These are phyloP conservation scores for Rhynchophorus ferrugineus DNA, from an alignment of 1,140 invertebrate species.

Conservation along the genomic window DNA sequence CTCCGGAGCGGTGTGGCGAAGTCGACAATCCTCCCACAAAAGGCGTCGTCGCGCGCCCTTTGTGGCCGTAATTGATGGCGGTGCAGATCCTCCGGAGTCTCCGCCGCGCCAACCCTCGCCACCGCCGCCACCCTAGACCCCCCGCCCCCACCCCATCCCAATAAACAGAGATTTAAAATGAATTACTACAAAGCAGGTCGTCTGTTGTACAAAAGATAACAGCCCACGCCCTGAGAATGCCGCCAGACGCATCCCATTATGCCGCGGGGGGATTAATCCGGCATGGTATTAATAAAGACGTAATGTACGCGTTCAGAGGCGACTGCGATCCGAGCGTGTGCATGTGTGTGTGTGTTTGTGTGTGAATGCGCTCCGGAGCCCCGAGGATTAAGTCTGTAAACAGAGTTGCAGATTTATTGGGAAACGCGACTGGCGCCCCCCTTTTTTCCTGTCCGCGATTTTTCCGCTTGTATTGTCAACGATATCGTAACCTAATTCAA, in stretches of 20 bases:
- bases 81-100: not conserved
- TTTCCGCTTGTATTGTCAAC: too few species aligned
- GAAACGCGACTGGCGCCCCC: not conserved
- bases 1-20: not conserved
- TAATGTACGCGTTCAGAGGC: slow-evolving; percentile 32
- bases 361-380: too few species aligned
- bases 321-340: slow-evolving; percentile 10
- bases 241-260: slow-evolving; percentile 35
- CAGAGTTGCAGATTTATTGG: slow-evolving; percentile 15
- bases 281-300: slow-evolving; percentile 40
- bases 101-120: not conserved
- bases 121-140: too few species aligned
- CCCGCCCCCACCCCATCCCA: slow-evolving; percentile 28
- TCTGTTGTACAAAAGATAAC: slow-evolving; percentile 44
- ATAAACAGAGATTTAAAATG: slow-evolving; percentile 41
- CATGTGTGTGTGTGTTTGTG: too few species aligned
- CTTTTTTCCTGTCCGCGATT: slow-evolving; percentile 5
- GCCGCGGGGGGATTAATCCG: slow-evolving; percentile 32
- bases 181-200: slow-evolving; percentile 42
- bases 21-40: not conserved
- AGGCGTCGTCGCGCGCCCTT: not conserved
- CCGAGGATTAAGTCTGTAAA: slow-evolving; percentile 21
- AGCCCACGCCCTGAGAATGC: slow-evolving; percentile 34
- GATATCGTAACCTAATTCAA: too few species aligned
- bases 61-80: not conserved